Percentiles rank a stretch among this genome's conserved stretches.
Conservation (phyloP, 2,113 vertebrate genomes). For the Pipa parva region DNA sequence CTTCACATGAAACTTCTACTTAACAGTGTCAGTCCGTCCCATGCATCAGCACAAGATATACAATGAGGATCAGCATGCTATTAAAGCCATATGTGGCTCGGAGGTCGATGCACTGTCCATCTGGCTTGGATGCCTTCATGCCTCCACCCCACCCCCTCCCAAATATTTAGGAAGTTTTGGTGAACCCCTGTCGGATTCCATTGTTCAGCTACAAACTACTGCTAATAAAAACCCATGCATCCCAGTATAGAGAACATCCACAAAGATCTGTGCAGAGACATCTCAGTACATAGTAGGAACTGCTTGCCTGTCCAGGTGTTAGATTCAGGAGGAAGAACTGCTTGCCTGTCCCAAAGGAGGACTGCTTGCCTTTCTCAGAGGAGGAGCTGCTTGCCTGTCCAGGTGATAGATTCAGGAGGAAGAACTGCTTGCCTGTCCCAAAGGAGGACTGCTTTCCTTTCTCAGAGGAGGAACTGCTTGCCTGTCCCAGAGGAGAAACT, state of each 20-base stretch:
- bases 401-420: too few relatives aligned
- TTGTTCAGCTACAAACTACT: neutral
- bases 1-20: constrained; percentile 48
- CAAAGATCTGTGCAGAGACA: constrained; percentile 6
- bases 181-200: constrained; percentile 4
- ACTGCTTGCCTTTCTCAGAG: too few relatives aligned
- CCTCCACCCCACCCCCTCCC: constrained; percentile 7
- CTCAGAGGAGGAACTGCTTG: neutral
- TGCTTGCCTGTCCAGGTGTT: neutral
- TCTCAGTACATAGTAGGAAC: neutral
- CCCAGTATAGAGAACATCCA: neutral
- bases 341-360: neutral
- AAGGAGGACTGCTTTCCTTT: too few relatives aligned
- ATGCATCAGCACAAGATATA: constrained; percentile 41
- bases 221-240: too few relatives aligned
- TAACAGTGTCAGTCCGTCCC: constrained; percentile 45
- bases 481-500: too few relatives aligned
- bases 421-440: neutral
- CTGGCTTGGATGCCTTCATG: neutral
- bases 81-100: constrained; percentile 10
- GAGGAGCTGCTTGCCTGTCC: neutral
- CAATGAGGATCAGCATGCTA: constrained; percentile 5
- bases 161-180: neutral
- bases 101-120: constrained; percentile 17
- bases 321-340: too few relatives aligned